Base-by-base conservation (phyloP, 2,888 invertebrate genomes). In the Apamea epomidion region DNA sequence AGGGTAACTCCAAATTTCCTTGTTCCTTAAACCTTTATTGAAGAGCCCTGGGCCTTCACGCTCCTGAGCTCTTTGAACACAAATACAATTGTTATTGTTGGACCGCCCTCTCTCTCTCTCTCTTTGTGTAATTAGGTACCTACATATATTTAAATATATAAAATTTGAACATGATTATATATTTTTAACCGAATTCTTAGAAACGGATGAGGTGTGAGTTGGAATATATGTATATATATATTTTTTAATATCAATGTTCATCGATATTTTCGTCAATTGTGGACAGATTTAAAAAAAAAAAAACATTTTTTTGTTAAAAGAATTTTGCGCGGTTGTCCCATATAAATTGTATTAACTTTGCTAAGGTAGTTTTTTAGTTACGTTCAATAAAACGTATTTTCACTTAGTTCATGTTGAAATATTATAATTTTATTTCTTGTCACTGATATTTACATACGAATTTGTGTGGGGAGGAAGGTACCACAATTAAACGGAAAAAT, bases 31-130 rank as follows among this genome's bases (percentile, higher is more conserved):
- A 76, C 81, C 74, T 80, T 64, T 80, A 83, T 83, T 83, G 81
- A 78, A 75, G 74, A 68, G 64, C 67, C 74, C 76, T 76, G 75
- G 81, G 77, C 76, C 74, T 18, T 18, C 18, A 71, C n/a, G 73
- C 29, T 54, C 60, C 48, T 37, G 62, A 82, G 65, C 67, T 81
- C 83, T 81, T 82, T 82, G 62, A 84, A 83, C 58, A 78, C 78
- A 79, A 88, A 86, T 74, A 83, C 48, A 82, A 83, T 88, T 86
- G 80, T 80, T 85, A 86, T 88, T 83, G 78, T 37, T 68, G 71
- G 48, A 76, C 71, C 74, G 42, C 70, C 78, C 81, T 82, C 76
- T 29, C 32, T 32, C 8, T 80, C 81, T 82, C 76, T 29, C 32
- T 32, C 8, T 16, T 51, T 32, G 25, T 25, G 8, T 21, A 68